phyloP scores from a whole-genome alignment of 2,797 vertebrate species.

The Bucorvus abyssinicus region DNA sequence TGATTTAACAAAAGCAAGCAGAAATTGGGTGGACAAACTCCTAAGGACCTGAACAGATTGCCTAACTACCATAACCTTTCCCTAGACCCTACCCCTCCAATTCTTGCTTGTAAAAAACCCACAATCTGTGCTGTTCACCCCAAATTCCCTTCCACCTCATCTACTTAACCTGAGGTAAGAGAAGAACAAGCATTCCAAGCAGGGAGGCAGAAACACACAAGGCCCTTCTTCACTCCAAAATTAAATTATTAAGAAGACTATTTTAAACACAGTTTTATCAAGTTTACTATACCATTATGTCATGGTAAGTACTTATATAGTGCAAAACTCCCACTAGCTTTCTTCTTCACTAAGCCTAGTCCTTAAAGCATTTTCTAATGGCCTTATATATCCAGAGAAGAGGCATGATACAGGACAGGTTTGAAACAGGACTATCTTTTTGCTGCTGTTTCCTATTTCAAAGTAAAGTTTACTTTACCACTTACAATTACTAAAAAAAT shows the following conservation, averaged over 20 bases:
- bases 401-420: background rate
- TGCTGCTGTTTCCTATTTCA: background rate
- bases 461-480: background rate
- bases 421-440: background rate
- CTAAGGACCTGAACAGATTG: background rate
- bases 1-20: background rate
- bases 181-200: background rate
- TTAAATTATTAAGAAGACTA: background rate
- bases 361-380: background rate
- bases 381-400: background rate
- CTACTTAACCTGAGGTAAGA: background rate
- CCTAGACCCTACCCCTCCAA: background rate
- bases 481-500: background rate
- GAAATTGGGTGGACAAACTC: background rate
- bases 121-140: background rate
- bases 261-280: background rate
- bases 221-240: background rate
- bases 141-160: background rate
- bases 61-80: background rate
- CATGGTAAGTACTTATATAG: background rate
- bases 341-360: background rate
- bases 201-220: background rate
- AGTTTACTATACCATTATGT: background rate
- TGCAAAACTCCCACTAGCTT: background rate
- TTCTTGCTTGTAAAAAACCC: background rate